Conservation (phyloP, 2,797 vertebrate genomes). For the Meda fulgida region DNA sequence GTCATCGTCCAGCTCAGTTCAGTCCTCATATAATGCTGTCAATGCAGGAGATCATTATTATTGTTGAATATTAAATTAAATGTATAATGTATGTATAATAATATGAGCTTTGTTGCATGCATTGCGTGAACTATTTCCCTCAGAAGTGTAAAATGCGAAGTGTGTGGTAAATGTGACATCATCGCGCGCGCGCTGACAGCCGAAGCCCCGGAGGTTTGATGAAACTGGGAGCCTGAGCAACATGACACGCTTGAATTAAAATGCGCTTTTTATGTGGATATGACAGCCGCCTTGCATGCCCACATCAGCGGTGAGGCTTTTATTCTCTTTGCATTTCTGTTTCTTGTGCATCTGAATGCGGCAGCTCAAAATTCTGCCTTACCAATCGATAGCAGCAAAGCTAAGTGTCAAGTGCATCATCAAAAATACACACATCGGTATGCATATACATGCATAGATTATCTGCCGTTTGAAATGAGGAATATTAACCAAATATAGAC, state of each 20-base stretch:
- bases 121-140: too few species aligned
- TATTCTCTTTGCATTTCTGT: background rate
- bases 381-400: background rate
- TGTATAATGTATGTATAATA: too few species aligned
- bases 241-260: constrained; percentile 67
- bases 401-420: constrained; percentile 23
- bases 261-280: constrained; percentile 51
- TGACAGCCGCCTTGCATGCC: constrained; percentile 53
- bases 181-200: constrained; percentile 42
- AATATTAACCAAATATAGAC: background rate
- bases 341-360: constrained; percentile 21
- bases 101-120: too few species aligned
- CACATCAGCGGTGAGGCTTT: constrained; percentile 65
- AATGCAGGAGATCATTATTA: too few species aligned
- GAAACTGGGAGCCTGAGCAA: constrained; percentile 27
- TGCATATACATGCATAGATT: background rate
- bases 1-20: too few species aligned
- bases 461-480: background rate
- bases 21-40: too few species aligned
- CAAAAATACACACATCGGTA: constrained; percentile 1
- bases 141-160: too few species aligned
- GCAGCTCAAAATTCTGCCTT: constrained; percentile 1
- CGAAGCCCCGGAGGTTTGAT: constrained; percentile 36
- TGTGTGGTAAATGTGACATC: constrained; percentile 10
- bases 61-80: too few species aligned